phyloP scores from a whole-genome alignment of 2,888 invertebrate genomes.

The Ophraella communa region DNA sequence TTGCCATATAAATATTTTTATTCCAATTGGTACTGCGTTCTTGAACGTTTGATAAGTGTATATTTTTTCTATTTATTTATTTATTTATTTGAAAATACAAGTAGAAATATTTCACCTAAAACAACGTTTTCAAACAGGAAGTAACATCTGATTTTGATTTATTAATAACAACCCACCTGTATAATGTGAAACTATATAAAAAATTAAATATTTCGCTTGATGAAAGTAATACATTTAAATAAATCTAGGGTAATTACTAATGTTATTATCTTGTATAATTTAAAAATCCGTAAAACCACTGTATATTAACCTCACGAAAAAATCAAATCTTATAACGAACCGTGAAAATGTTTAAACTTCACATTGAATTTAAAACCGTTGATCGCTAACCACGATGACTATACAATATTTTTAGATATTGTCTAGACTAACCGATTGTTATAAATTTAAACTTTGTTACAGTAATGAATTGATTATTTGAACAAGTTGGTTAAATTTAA shows the following conservation, averaged over 20 bases:
- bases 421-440: background rate
- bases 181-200: no score
- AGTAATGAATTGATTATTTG: background rate
- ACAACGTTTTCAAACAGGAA: background rate
- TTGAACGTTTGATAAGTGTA: background rate
- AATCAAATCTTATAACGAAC: background rate
- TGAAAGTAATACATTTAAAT: no score
- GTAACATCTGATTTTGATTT: background rate
- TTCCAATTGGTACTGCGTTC: conserved; percentile 8
- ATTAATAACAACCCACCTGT: no score
- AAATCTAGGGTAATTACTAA: no score
- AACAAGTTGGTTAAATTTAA: background rate
- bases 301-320: background rate
- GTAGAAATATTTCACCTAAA: background rate
- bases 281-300: background rate
- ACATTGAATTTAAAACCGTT: background rate
- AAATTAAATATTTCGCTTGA: no score
- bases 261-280: no score
- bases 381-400: background rate
- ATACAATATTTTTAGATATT: background rate
- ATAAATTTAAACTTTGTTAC: background rate
- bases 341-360: background rate
- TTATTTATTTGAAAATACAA: background rate
- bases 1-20: conserved; percentile 22
- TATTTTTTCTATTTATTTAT: conserved; percentile 7